Evolutionary conservation across 2,113 vertebrate species (phyloP).

Genomic region (Mirza zaza): DNA sequence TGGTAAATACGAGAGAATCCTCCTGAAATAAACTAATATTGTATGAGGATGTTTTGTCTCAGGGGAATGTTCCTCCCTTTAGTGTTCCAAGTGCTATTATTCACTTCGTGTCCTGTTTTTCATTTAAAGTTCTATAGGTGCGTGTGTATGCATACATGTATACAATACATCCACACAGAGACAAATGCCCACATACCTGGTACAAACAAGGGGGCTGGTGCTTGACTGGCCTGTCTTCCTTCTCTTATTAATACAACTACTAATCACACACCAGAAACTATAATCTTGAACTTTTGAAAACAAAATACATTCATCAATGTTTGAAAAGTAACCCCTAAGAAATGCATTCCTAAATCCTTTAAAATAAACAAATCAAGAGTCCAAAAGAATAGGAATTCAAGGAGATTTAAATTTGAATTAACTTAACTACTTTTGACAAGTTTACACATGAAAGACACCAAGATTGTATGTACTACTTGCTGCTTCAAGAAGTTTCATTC

Average conservation of each 20-base stretch:
- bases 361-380: constrained; percentile 81
- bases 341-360: constrained; percentile 77
- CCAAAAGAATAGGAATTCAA: constrained; percentile 75
- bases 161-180: constrained; percentile 50
- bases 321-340: constrained; percentile 74
- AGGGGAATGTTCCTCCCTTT: neutral
- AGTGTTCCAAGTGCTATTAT: constrained; percentile 49
- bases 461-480: constrained; percentile 80
- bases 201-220: constrained; percentile 56
- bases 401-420: constrained; percentile 83
- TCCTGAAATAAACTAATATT: constrained; percentile 43
- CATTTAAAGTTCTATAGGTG: constrained; percentile 47
- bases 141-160: neutral
- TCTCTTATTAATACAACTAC: constrained; percentile 73
- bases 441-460: constrained; percentile 80
- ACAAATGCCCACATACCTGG: constrained; percentile 68
- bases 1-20: constrained; percentile 18
- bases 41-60: constrained; percentile 35
- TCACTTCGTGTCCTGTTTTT: constrained; percentile 48
- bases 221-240: constrained; percentile 59
- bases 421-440: constrained; percentile 84
- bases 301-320: constrained; percentile 75
- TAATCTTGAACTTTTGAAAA: constrained; percentile 71
- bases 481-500: constrained; percentile 81
- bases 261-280: constrained; percentile 63